Base-by-base conservation (phyloP, 2,888 invertebrate species). In the Catocala fraxini region DNA sequence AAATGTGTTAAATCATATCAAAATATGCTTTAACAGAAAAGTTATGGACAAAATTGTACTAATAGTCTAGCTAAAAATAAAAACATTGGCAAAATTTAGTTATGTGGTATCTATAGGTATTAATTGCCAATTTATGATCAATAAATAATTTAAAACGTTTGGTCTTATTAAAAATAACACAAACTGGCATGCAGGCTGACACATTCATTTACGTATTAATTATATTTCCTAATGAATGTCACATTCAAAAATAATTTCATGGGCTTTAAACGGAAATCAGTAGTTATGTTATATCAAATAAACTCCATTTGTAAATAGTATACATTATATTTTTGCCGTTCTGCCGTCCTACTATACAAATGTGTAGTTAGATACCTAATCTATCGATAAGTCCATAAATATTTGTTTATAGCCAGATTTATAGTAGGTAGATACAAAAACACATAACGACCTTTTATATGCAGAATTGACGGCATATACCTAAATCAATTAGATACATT, bases 201-300 rank as follows among this genome's bases (percentile, higher is more conserved):
- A 15, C 45, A 56, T n/a, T 45, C 56, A 53, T 39, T 35, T 41
- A 45, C 33, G 1, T 12, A 39, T 68, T 59, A 48, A 49, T 60
- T 59, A 56, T 25, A 54, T 41, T 43, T 55, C 25, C 43, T 77
- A 77, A 75, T 62, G 34, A 77, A 77, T 74, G 71, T 77, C 78
- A 75, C 71, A 71, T 75, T 75, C 64, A 60, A n/a, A 66, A 49
- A 42, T 56, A 15, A 39, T 56, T 39, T 15, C 4, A 15, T 15
- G 7, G 7, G 1, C 35, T 35, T 35, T 5, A 25, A 25, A 25
- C 25, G 25, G 25, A 25, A 25, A 25, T 1, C 25, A 25, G 25
- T 25, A 25, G 25, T 1, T 25, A 25, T 25, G 25, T 3, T 25
- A 25, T 25, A 25, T 25, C 4, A 25, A 15, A 25, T 25, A 25